phyloP scores from a whole-genome alignment of 2,888 invertebrate species.

The Portevinia maculata region DNA sequence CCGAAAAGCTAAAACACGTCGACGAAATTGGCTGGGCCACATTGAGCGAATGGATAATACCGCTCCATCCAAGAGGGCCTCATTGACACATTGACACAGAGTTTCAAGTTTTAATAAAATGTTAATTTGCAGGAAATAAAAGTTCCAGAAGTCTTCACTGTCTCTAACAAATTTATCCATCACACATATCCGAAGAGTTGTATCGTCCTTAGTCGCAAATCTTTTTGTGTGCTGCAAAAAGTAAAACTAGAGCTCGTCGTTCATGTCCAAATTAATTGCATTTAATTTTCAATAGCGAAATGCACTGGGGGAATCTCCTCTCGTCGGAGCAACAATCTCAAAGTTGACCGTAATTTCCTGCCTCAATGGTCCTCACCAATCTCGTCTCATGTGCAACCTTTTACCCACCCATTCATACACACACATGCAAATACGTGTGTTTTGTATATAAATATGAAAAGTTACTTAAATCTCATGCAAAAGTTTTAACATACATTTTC shows the following conservation, averaged over 20 bases:
- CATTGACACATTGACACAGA: too few species aligned
- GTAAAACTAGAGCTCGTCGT: conserved; percentile 1
- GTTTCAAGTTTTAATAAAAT: too few species aligned
- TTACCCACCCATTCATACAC: neutral
- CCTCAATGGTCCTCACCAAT: conserved; percentile 15
- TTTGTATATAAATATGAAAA: too few species aligned
- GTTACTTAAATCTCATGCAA: conserved; percentile 43
- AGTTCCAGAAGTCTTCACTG: too few species aligned
- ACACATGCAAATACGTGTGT: too few species aligned
- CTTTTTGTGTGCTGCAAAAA: neutral
- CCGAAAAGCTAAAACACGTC: too few species aligned
- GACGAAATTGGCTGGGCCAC: too few species aligned
- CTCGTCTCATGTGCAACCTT: neutral
- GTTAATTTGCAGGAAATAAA: too few species aligned
- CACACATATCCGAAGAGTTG: too few species aligned
- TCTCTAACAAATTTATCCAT: too few species aligned
- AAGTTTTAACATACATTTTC: conserved; percentile 65
- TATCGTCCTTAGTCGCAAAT: neutral
- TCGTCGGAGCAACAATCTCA: conserved; percentile 51
- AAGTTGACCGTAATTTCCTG: conserved; percentile 58
- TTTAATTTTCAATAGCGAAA: conserved; percentile 35
- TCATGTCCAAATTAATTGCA: conserved; percentile 36
- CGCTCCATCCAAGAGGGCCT: too few species aligned
- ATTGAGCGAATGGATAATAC: too few species aligned
- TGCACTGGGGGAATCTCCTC: conserved; percentile 1